Evolutionary conservation across 2,888 invertebrate genomes (phyloP).

Genomic region (Campoletis raptor): DNA sequence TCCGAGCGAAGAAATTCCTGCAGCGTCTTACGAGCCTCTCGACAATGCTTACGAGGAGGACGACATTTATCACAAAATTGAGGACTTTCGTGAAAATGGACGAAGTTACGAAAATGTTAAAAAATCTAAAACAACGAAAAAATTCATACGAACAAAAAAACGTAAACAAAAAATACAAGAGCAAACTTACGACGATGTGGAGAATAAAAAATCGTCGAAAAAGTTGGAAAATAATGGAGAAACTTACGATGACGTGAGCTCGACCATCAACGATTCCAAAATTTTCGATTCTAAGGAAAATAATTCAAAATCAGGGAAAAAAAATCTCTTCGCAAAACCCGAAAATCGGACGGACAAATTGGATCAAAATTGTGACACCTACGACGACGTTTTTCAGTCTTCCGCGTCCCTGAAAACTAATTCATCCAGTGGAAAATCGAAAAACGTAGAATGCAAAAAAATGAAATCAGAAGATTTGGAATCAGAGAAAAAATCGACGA

Average conservation of each 20-base stretch:
- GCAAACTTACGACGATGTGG: slow-evolving; percentile 65
- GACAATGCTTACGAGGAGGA: slow-evolving; percentile 79
- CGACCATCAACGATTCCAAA: slow-evolving; percentile 21
- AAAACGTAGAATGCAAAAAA: slow-evolving; percentile 1
- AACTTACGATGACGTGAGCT: slow-evolving; percentile 72
- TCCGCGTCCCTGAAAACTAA: not conserved
- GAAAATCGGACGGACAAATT: slow-evolving; percentile 3
- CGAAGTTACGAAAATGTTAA: slow-evolving; percentile 75
- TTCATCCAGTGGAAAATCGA: not conserved
- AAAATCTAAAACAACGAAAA: slow-evolving; percentile 44
- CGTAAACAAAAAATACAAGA: slow-evolving; percentile 46
- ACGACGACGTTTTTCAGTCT: slow-evolving; percentile 51
- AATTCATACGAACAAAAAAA: slow-evolving; percentile 32
- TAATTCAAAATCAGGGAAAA: not conserved
- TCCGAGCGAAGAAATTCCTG: slow-evolving; percentile 69
- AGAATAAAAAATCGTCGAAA: slow-evolving; percentile 21
- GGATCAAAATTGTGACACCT: slow-evolving; percentile 17
- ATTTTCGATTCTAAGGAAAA: not conserved
- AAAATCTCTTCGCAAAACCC: not conserved
- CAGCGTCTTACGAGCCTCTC: slow-evolving; percentile 55
- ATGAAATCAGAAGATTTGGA: not conserved
- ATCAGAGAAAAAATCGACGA: not conserved
- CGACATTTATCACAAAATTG: slow-evolving; percentile 81
- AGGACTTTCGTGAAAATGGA: slow-evolving; percentile 73
- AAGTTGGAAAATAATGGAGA: not conserved